A percentile compares a stretch with the other conserved stretches of the same genome.
These are phyloP conservation scores for Sprattus sprattus DNA, from an alignment of 2,113 vertebrate species.

Conservation along the genomic window DNA sequence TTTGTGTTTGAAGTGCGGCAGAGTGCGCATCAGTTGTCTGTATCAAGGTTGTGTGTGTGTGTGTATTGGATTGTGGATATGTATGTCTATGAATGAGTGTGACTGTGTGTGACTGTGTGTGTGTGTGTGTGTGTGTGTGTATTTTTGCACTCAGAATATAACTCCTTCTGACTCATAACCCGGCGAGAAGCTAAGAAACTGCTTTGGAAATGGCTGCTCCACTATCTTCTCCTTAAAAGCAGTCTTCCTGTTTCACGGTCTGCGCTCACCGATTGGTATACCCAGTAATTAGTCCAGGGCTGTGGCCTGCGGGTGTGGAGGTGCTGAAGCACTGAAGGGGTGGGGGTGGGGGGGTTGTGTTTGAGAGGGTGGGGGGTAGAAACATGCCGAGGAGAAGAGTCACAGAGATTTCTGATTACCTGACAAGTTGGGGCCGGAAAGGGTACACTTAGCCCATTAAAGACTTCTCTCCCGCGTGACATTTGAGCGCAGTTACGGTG, in stretches of 20 bases:
- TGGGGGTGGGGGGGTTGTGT: background rate
- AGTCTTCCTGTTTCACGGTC: slow-evolving; percentile 78
- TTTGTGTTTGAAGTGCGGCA: background rate
- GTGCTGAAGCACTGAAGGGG: slow-evolving; percentile 37
- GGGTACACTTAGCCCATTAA: slow-evolving; percentile 99
- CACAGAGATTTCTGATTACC: slow-evolving; percentile 90
- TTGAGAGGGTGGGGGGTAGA: slow-evolving; percentile 55
- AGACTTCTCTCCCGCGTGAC: slow-evolving; percentile 91
- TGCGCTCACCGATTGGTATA: slow-evolving; percentile 82
- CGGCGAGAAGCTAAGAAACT: slow-evolving; percentile 54
- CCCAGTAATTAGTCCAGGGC: slow-evolving; percentile 91
- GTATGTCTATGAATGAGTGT: too few species aligned
- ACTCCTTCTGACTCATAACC: slow-evolving; percentile 43
- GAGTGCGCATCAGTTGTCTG: too few species aligned
- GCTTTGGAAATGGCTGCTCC: slow-evolving; percentile 48
- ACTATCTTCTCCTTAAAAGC: slow-evolving; percentile 74
- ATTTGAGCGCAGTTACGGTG: slow-evolving; percentile 92
- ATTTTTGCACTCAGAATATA: background rate
- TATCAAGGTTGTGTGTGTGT: background rate
- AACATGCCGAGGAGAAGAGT: slow-evolving; percentile 56
- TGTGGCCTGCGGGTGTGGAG: slow-evolving; percentile 81
- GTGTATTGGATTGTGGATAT: too few species aligned
- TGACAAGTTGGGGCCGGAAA: slow-evolving; percentile 98
- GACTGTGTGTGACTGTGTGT: background rate
- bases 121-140: background rate